Conservation (phyloP, 2,888 invertebrate genomes). For the Laothoe populi region DNA sequence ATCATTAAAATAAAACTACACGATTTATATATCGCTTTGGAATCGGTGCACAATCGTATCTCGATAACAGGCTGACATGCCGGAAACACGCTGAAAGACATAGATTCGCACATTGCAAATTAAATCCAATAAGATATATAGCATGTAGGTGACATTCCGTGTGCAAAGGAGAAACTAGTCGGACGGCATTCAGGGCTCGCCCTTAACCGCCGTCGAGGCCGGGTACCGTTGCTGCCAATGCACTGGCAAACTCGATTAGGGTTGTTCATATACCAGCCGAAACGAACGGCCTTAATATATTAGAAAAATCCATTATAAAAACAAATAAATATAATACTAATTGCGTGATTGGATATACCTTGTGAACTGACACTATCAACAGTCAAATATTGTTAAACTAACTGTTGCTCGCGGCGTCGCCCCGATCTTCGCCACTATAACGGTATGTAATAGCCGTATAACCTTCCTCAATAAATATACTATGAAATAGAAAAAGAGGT, state of each 20-base stretch:
- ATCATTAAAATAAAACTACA: neutral
- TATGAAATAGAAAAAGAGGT: no score
- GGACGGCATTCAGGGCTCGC: conserved; percentile 74
- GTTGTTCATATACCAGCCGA: conserved; percentile 36
- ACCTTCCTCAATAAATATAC: no score
- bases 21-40: neutral
- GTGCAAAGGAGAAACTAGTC: conserved; percentile 74
- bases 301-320: neutral
- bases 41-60: neutral
- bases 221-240: conserved; percentile 65
- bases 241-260: conserved; percentile 47
- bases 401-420: no score
- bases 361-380: neutral
- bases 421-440: no score
- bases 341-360: neutral
- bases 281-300: conserved; percentile 12
- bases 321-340: neutral
- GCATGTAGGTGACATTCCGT: conserved; percentile 74
- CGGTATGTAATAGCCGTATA: no score
- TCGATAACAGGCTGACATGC: conserved; percentile 14
- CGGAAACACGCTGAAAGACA: conserved; percentile 25
- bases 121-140: conserved; percentile 42
- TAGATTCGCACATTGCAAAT: conserved; percentile 40
- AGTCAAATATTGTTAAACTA: no score
- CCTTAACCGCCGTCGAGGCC: conserved; percentile 64